phyloP scores from a whole-genome alignment of 2,888 invertebrate genomes.

The Timema podura region DNA sequence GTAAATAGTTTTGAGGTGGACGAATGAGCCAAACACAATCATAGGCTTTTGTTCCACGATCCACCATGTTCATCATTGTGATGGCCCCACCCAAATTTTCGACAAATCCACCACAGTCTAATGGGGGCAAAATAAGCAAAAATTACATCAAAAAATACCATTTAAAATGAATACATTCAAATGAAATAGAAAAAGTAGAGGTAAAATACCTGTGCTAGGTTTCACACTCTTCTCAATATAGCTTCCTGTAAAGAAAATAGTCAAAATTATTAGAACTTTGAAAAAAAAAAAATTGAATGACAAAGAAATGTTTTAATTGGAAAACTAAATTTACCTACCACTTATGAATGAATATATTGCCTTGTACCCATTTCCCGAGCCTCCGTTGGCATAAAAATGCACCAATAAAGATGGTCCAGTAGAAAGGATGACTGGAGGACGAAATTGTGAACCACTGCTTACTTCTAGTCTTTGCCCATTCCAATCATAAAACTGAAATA shows the following conservation, averaged over 20 bases:
- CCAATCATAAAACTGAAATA: conserved; percentile 64
- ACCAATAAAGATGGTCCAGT: conserved; percentile 59
- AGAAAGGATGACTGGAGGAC: conserved; percentile 63
- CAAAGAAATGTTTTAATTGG: no score
- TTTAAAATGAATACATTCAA: neutral
- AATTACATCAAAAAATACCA: no score
- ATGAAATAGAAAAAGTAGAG: neutral
- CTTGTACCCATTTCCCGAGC: conserved; percentile 61
- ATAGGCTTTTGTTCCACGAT: conserved; percentile 49
- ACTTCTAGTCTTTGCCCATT: conserved; percentile 62
- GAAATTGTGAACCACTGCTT: conserved; percentile 61
- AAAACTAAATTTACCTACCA: no score
- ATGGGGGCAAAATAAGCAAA: no score
- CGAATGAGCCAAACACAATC: conserved; percentile 70
- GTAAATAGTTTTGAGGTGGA: conserved; percentile 58
- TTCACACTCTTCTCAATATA: conserved; percentile 31
- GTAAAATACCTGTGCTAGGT: conserved; percentile 36
- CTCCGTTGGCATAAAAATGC: conserved; percentile 67
- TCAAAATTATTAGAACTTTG: conserved; percentile 7
- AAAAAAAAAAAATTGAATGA: no score
- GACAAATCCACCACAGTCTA: conserved; percentile 67
- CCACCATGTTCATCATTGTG: conserved; percentile 71
- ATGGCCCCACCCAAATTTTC: conserved; percentile 67
- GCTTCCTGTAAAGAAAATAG: conserved; percentile 27
- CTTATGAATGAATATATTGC: conserved; percentile 54